Evolutionary conservation across 2,797 vertebrate species (phyloP).

Genomic region (Hypotaenidia philippensis): DNA sequence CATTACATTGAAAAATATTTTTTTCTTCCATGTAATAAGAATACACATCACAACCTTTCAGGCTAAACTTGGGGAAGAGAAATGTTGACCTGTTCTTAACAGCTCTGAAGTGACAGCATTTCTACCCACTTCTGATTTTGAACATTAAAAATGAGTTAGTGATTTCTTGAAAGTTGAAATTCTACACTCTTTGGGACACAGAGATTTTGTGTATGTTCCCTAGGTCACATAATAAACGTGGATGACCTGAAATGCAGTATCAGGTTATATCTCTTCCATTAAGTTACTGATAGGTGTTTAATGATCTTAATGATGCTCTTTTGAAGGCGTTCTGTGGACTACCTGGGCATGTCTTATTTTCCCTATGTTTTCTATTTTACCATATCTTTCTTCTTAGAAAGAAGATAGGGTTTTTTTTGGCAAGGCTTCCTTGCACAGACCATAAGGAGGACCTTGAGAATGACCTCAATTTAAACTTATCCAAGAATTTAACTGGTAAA

Average conservation of each 20-base stretch:
- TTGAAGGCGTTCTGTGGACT: not conserved
- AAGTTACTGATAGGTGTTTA: not conserved
- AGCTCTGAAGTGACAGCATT: not conserved
- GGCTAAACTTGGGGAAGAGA: not conserved
- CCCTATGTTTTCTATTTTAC: not conserved
- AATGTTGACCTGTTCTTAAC: not conserved
- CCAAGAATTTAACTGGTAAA: not conserved
- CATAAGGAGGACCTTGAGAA: not conserved
- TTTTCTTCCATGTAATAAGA: not conserved
- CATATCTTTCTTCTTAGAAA: not conserved
- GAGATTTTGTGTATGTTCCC: not conserved
- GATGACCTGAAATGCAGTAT: not conserved
- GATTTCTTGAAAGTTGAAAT: not conserved
- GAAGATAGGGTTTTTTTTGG: not conserved
- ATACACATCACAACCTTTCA: not conserved
- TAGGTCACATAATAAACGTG: not conserved
- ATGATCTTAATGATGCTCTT: not conserved
- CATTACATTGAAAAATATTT: not conserved
- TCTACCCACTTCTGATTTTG: not conserved
- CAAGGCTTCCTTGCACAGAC: not conserved
- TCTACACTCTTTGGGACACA: not conserved
- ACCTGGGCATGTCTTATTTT: not conserved
- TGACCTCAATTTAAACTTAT: not conserved
- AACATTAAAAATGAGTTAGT: not conserved
- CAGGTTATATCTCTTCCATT: not conserved